A percentile compares a stretch with the other conserved stretches of the same genome.
Evolutionary conservation across 2,888 invertebrate species (phyloP).

Genomic region (Homarus gammarus): DNA sequence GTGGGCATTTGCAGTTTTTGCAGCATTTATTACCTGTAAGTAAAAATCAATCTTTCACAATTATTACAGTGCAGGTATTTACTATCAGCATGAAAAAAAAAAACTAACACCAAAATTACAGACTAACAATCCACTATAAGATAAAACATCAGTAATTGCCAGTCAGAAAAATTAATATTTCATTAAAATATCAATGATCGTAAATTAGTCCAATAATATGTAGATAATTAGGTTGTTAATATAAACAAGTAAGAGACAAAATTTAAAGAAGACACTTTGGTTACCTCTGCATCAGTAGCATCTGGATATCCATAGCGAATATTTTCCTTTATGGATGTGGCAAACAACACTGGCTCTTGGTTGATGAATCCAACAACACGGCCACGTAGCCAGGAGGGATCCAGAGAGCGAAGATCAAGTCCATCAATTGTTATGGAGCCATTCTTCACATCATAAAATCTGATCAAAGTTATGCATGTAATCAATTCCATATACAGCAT

Average conservation of each 20-base stretch:
- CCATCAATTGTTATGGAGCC: constrained; percentile 90
- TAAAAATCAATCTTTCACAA: not conserved
- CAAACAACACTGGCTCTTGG: constrained; percentile 96
- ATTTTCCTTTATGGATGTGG: constrained; percentile 93
- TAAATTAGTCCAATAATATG: too few relatives aligned
- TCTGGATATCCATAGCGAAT: constrained; percentile 89
- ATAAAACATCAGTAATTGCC: too few relatives aligned
- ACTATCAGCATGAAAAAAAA: too few relatives aligned
- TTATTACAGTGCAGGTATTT: too few relatives aligned
- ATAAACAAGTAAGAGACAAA: too few relatives aligned
- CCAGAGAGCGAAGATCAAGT: constrained; percentile 85
- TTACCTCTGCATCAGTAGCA: constrained; percentile 82
- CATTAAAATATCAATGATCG: too few relatives aligned
- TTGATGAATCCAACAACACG: constrained; percentile 91
- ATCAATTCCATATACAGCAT: too few relatives aligned
- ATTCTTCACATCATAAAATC: constrained; percentile 89
- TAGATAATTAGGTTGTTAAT: too few relatives aligned
- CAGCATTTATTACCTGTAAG: constrained; percentile 86
- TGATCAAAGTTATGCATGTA: constrained; percentile 79
- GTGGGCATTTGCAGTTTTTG: constrained; percentile 93
- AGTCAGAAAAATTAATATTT: too few relatives aligned
- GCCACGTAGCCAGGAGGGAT: constrained; percentile 92
- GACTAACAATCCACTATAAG: too few relatives aligned
- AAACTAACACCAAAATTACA: too few relatives aligned
- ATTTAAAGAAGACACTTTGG: too few relatives aligned